These are phyloP conservation scores for Stomatorhinus walkeri DNA, from an alignment of 2,797 vertebrate genomes.

Conservation along the genomic window DNA sequence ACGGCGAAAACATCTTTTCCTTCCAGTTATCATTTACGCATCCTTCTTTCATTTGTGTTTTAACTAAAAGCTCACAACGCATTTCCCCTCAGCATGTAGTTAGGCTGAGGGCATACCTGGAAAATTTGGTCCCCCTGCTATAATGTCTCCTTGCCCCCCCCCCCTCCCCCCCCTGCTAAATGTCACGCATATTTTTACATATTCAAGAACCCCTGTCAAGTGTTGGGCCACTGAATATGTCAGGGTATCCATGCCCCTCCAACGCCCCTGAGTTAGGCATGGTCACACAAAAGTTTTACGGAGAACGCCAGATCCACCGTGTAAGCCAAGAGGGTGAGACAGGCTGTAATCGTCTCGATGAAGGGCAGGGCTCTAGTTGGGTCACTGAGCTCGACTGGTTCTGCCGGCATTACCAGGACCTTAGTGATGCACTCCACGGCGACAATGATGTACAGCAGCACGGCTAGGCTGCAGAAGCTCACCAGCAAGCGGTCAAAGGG, in stretches of 20 bases:
- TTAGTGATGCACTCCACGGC: conserved; percentile 52
- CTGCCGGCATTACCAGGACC: conserved; percentile 29
- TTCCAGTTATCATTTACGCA: background rate
- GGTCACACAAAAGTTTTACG: conserved; percentile 55
- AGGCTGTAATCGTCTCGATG: conserved; percentile 45
- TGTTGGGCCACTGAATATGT: background rate
- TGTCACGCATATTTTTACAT: background rate
- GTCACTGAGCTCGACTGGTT: accelerated
- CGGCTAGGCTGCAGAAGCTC: conserved; percentile 49
- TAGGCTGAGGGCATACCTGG: background rate
- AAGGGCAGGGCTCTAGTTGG: conserved; percentile 16
- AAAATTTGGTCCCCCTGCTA: background rate
- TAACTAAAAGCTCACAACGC: background rate
- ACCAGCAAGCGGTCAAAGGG: conserved; percentile 58
- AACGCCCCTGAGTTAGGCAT: conserved; percentile 28
- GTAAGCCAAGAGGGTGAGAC: conserved; percentile 57
- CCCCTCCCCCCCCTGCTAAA: background rate
- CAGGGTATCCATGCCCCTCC: background rate
- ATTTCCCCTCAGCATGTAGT: background rate
- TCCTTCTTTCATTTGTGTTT: background rate
- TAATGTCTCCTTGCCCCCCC: background rate
- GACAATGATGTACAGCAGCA: conserved; percentile 52
- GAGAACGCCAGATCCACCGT: conserved; percentile 61
- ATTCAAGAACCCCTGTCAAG: background rate
- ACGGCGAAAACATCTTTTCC: background rate